Evolutionary conservation across 2,888 invertebrate genomes (phyloP).

Genomic region (Urechis unicinctus): DNA sequence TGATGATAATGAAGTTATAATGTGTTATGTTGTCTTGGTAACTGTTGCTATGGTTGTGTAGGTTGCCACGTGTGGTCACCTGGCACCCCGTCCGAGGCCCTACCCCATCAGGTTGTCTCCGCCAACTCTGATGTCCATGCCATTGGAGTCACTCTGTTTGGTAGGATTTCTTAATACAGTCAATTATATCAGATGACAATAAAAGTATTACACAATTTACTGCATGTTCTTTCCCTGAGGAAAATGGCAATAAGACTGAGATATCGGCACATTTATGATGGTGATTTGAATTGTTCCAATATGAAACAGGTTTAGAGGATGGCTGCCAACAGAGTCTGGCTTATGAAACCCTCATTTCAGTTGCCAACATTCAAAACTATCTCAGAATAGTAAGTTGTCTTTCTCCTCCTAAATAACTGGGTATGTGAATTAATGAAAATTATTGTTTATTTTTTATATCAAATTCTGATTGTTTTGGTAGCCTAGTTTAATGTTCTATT

Average conservation of each 20-base stretch:
- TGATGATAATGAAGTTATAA: too few species aligned
- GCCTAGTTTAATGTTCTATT: background rate
- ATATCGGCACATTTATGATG: background rate
- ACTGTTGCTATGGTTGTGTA: too few species aligned
- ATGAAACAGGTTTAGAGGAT: conserved; percentile 20
- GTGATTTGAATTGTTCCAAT: background rate
- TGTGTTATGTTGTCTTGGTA: too few species aligned
- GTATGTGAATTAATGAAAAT: background rate
- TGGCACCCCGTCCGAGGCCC: conserved; percentile 25
- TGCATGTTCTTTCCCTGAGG: too few species aligned
- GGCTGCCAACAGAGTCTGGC: conserved; percentile 32
- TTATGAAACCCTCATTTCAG: conserved; percentile 41
- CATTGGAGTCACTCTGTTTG: conserved; percentile 26
- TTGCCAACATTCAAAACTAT: conserved; percentile 38
- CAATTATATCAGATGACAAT: too few species aligned
- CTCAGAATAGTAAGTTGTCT: conserved; percentile 37
- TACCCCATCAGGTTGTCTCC: conserved; percentile 31
- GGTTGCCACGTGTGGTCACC: conserved; percentile 30
- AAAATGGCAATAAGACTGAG: too few species aligned
- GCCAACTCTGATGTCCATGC: conserved; percentile 23
- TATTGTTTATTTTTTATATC: background rate
- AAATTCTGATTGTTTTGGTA: background rate
- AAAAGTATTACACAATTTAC: too few species aligned
- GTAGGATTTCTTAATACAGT: conserved; percentile 20
- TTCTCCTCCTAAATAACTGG: background rate